Evolutionary conservation across 1,140 invertebrate genomes (phyloP).

Genomic region (Proctacanthus coquilletti): DNA sequence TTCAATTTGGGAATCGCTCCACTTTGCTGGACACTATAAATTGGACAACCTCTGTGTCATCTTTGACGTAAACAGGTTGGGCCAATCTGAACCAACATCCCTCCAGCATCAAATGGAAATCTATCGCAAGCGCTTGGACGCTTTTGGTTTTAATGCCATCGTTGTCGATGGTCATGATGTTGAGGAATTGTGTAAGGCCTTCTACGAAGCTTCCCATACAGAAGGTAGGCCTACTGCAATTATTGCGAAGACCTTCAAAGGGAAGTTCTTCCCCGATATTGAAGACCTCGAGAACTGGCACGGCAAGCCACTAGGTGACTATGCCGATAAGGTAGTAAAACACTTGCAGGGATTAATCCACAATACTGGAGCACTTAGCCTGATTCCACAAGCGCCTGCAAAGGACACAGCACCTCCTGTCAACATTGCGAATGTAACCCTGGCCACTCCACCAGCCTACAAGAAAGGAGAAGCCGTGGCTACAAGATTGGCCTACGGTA

Average conservation of each 20-base stretch:
- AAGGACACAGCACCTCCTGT: conserved; percentile 54
- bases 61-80: conserved; percentile 93
- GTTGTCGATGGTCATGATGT: conserved; percentile 96
- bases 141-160: conserved; percentile 85
- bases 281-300: conserved; percentile 95
- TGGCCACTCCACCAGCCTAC: conserved; percentile 77
- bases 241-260: conserved; percentile 93
- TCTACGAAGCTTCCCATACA: conserved; percentile 60
- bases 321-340: conserved; percentile 59
- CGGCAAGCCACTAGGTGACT: conserved; percentile 82
- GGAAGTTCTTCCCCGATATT: conserved; percentile 72
- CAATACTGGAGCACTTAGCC: conserved; percentile 37
- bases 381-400: conserved; percentile 47
- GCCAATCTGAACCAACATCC: conserved; percentile 88
- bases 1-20: conserved; percentile 94
- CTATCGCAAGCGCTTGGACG: conserved; percentile 73
- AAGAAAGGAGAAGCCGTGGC: conserved; percentile 68
- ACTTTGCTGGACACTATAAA: conserved; percentile 89
- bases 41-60: conserved; percentile 94
- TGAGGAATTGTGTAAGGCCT: conserved; percentile 73
- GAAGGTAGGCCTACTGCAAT: conserved; percentile 84
- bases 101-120: conserved; percentile 85
- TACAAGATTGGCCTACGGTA: conserved; percentile 89
- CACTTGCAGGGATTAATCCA: conserved; percentile 50
- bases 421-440: conserved; percentile 55